Percentiles rank a stretch among this genome's conserved stretches.
Conservation (phyloP, 2,888 invertebrate species). For the Emmelina monodactyla region DNA sequence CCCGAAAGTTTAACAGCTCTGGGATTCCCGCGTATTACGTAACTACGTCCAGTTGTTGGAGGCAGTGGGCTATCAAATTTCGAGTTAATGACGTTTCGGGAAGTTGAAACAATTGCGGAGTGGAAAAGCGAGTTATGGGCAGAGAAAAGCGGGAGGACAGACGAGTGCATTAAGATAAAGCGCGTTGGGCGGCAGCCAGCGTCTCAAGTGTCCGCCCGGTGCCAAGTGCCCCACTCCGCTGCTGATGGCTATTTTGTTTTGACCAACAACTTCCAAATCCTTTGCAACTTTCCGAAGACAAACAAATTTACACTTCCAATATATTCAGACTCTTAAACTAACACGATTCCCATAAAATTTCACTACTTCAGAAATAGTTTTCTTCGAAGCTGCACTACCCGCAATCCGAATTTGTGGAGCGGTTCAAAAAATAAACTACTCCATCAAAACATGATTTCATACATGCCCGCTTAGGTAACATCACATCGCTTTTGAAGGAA, state of each 20-base stretch:
- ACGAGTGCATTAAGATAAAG: conserved; percentile 58
- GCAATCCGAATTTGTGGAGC: no score
- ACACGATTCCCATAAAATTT: no score
- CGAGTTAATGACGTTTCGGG: conserved; percentile 27
- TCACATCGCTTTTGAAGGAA: no score
- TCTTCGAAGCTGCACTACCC: no score
- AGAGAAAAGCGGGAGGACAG: conserved; percentile 41
- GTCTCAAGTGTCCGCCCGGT: conserved; percentile 49
- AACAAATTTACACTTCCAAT: no score
- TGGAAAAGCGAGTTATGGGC: conserved; percentile 44
- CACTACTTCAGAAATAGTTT: no score
- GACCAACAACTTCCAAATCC: no score
- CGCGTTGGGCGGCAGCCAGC: conserved; percentile 52
- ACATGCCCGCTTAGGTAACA: no score
- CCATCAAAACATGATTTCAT: no score
- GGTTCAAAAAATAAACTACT: no score
- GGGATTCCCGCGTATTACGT: conserved; percentile 1
- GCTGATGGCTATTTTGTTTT: conserved; percentile 14
- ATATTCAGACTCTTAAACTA: no score
- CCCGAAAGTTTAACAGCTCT: conserved; percentile 6
- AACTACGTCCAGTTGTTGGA: conserved; percentile 3
- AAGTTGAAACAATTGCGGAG: conserved; percentile 41
- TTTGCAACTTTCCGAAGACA: no score
- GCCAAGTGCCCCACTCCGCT: conserved; percentile 37
- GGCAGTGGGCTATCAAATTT: conserved; percentile 25